A percentile compares a stretch with the other conserved stretches of the same genome.
These are phyloP conservation scores for Anas flavirostris DNA, from an alignment of 2,797 vertebrate species.

Conservation along the genomic window DNA sequence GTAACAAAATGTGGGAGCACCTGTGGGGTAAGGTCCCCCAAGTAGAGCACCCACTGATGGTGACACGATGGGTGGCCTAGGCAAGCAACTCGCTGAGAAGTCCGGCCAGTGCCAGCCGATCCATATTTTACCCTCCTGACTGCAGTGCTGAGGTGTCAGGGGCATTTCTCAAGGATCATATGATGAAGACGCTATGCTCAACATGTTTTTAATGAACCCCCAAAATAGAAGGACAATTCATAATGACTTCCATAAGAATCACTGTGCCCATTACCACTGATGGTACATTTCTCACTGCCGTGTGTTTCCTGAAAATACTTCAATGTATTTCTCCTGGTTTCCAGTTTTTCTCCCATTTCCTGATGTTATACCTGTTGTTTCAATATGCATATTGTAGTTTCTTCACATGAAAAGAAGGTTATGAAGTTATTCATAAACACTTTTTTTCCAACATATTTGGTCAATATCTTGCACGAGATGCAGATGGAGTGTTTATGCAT, in stretches of 20 bases:
- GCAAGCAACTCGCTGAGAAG: neutral
- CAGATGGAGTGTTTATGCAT: neutral
- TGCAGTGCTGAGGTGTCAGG: no score
- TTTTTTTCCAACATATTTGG: neutral
- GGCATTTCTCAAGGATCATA: no score
- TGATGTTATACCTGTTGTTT: neutral
- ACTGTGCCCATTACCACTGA: neutral
- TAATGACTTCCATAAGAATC: neutral
- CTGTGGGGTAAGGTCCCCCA: no score
- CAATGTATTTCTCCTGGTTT: neutral
- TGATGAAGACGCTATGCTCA: no score
- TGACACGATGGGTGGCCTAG: no score
- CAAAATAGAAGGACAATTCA: no score
- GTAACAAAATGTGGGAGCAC: neutral
- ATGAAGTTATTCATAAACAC: neutral
- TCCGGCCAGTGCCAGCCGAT: no score
- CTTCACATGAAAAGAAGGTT: neutral
- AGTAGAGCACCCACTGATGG: fast-evolving
- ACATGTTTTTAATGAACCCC: no score
- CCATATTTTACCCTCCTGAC: no score
- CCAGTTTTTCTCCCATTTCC: neutral
- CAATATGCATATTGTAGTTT: neutral
- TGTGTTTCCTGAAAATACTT: neutral
- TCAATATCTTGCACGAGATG: neutral
- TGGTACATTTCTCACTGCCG: neutral